Evolutionary conservation across 2,888 invertebrate genomes (phyloP), one percentile per base, ranked within the genome.

Genomic region (Pristionchus exspectatus): DNA sequence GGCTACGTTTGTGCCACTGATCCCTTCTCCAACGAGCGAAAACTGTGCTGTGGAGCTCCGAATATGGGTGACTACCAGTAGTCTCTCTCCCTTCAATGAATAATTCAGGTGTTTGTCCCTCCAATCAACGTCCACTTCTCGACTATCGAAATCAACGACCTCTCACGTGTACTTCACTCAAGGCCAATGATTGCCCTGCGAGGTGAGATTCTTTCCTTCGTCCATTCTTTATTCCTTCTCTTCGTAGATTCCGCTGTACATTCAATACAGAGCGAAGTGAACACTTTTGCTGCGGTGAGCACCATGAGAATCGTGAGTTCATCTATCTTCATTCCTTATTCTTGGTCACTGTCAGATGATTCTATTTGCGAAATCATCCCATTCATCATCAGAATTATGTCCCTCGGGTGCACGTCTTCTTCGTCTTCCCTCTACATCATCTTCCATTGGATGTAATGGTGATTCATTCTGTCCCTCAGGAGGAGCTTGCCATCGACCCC

Each of bases 251-350:
- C 81, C 92, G 91, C 44, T 93, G 94, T 84, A 90, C 91, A 14
- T 94, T 91, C 90, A 93, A 92, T 72, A 91, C 90, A 4, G 90
- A 92, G 89, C 86, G 93, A 72, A 91, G 91, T 69, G 90, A 91
- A n/a, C 92, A 92, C 90, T 94, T 91, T 87, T 94, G 94, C 89
- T 94, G 94, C 90, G 91, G 92, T 21, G 92, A 92, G 84, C 90
- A 91, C 50, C 77, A 90, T 33, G 90, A 91, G 54, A 88, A 86
- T 5, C 83, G 91, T 91, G 81, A 90, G 81, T 44, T 77, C 2
- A 77, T 30, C 30, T 50, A 24, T 50, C 44, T 7, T 9, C 44
- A 50, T 50, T 50, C 9, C 0, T 50, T 50, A 50, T 50, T 50
- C 10, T 50, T 50, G 3, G 10, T 50, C 44, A 50, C 12, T 3